Percentiles rank a stretch among this genome's conserved stretches.
phyloP scores from a whole-genome alignment of 2,797 vertebrate genomes.

The Channallabes apus region DNA sequence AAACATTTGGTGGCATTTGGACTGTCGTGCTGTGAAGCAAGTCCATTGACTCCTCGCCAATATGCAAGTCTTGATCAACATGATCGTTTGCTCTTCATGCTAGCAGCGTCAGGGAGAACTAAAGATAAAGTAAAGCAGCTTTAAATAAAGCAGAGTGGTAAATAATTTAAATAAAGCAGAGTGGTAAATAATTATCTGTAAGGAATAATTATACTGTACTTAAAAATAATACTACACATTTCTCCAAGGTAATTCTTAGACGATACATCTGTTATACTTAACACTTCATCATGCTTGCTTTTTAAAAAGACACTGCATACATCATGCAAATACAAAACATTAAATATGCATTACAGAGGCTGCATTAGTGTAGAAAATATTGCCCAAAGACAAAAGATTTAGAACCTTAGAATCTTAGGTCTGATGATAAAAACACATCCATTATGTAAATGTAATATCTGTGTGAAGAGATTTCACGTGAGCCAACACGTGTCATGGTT shows the following conservation, averaged over 20 bases:
- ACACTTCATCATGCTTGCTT: not conserved
- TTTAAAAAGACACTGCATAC: not conserved
- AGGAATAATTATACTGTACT: too few relatives aligned
- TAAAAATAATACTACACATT: not conserved
- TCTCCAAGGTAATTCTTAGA: not conserved
- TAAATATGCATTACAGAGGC: not conserved
- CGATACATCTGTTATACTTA: not conserved
- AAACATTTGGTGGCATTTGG: not conserved
- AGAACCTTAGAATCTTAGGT: not conserved
- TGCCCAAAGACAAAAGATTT: not conserved
- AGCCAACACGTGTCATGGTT: not conserved
- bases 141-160: not conserved
- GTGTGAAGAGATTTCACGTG: not conserved
- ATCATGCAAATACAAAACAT: not conserved
- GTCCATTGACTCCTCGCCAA: not conserved
- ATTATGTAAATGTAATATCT: not conserved
- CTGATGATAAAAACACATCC: not conserved
- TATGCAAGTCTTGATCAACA: not conserved
- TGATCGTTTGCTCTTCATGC: not conserved
- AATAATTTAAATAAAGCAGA: not conserved
- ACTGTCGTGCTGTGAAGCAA: not conserved
- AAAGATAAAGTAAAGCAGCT: not conserved
- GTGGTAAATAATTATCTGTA: too few relatives aligned
- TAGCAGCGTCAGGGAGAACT: not conserved
- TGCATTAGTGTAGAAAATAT: not conserved